phyloP scores from a whole-genome alignment of 2,888 invertebrate genomes.

The Dicyrtomina minuta region DNA sequence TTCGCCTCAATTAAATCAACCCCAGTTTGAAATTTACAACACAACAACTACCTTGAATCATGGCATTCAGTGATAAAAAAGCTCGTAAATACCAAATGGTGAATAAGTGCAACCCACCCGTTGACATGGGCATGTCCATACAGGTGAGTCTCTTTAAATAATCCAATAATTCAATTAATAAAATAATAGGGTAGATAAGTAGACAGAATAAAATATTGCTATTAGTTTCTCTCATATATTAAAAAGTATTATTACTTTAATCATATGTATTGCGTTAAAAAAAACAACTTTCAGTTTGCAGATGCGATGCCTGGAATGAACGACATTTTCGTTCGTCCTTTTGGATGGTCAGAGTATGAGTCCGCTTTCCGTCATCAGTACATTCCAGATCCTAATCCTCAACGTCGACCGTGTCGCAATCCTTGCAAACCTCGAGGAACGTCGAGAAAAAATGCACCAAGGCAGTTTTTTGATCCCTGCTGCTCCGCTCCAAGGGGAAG shows the following conservation, averaged over 20 bases:
- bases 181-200: neutral
- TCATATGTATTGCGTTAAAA: no score
- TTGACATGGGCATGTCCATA: constrained; percentile 48
- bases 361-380: constrained; percentile 52
- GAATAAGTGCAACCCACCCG: constrained; percentile 47
- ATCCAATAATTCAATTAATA: neutral
- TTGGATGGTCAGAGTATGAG: constrained; percentile 53
- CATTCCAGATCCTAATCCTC: constrained; percentile 44
- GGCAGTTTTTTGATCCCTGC: constrained; percentile 44
- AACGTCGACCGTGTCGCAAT: constrained; percentile 38
- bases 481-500: constrained; percentile 31
- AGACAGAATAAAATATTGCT: neutral
- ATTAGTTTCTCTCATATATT: neutral
- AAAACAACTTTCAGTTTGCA: constrained; percentile 41
- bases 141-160: constrained; percentile 45
- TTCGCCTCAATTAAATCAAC: no score
- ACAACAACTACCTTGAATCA: no score
- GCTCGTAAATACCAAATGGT: constrained; percentile 31
- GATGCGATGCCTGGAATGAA: constrained; percentile 49
- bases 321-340: constrained; percentile 45
- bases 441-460: constrained; percentile 37
- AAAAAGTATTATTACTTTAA: neutral
- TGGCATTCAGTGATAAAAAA: constrained; percentile 21
- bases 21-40: no score
- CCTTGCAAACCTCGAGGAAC: constrained; percentile 41